Evolutionary conservation across 2,888 invertebrate genomes (phyloP), one percentile per base, ranked within the genome.

Genomic region (Ormia ochracea): DNA sequence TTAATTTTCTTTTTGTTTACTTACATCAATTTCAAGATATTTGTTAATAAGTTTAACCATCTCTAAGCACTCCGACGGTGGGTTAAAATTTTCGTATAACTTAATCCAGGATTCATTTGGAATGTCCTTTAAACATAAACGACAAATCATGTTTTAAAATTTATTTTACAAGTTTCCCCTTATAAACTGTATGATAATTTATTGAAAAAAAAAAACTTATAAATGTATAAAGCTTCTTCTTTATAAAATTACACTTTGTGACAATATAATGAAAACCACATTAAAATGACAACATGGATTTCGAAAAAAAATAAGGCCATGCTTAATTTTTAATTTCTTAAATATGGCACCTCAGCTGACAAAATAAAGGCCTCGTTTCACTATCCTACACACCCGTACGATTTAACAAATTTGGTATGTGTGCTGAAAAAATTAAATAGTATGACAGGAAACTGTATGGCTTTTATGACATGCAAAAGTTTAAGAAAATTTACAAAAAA

Each of bases 21-120:
- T 85, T 83, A 86, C 86, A 69, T 86, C 84, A 54, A 86, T 84
- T 82, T 86, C 85, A 77, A 86, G 83, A 80, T 86, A 85, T 68
- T 84, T 85, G 63, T 86, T 84, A 78, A 86, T 86, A 61, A 85
- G 77, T 80, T 85, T 85, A 19, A 85, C 84, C 83, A 86, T 83
- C 69, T 85, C 83, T 73, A 83, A 82, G 81, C 85, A 84, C 31
- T 76, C 76, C 1, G 45, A 9, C 0, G 65, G 36, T 6, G 38
- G 9, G 10, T 58, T 33, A 12, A 68, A 43, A 63, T 68, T 63
- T 68, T 73, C 61, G 41, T 70, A 81, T 38, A 81, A 58, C 28
- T 66, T 66, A 28, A 81, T 75, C n/a, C 54, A 59, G 4, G 48
- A 78, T 50, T 81, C 81, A 19, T 66, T 68, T 31, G 74, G 65